Conservation (phyloP, 1,140 invertebrate species). For the Drosophila triauraria region DNA sequence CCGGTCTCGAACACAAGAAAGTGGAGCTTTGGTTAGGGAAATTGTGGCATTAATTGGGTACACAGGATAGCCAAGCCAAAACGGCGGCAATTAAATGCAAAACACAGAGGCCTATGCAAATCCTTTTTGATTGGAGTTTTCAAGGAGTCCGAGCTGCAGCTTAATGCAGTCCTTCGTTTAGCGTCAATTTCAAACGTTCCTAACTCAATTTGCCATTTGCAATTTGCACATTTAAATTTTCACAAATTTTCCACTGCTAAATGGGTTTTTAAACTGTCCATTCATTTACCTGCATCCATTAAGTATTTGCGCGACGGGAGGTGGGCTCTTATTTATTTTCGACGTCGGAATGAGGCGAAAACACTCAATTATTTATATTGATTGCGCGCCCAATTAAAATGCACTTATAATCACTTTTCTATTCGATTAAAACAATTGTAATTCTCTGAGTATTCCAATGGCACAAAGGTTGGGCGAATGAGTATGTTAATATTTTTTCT, state of each 20-base stretch:
- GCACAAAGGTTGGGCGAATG: constrained; percentile 6
- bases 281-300: constrained; percentile 78
- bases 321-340: constrained; percentile 12
- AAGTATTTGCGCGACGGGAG: constrained; percentile 46
- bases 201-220: constrained; percentile 23
- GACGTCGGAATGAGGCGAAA: constrained; percentile 25
- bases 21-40: constrained; percentile 41
- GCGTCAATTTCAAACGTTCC: not conserved
- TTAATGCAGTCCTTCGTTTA: not conserved
- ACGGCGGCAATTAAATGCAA: constrained; percentile 15
- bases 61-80: constrained; percentile 16
- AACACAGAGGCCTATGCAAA: constrained; percentile 3
- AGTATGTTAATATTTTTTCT: too few species aligned
- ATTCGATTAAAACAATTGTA: constrained; percentile 40
- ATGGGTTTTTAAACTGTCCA: constrained; percentile 45
- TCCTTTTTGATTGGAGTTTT: constrained; percentile 12
- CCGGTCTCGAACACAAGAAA: constrained; percentile 43
- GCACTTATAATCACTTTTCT: constrained; percentile 66
- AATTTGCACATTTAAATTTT: constrained; percentile 38
- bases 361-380: constrained; percentile 68
- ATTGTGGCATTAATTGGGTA: constrained; percentile 42
- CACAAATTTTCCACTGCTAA: constrained; percentile 38
- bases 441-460: constrained; percentile 25
- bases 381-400: constrained; percentile 51
- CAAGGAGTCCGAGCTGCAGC: not conserved